phyloP scores from a whole-genome alignment of 1,140 invertebrate species.

The Hyles euphorbiae region DNA sequence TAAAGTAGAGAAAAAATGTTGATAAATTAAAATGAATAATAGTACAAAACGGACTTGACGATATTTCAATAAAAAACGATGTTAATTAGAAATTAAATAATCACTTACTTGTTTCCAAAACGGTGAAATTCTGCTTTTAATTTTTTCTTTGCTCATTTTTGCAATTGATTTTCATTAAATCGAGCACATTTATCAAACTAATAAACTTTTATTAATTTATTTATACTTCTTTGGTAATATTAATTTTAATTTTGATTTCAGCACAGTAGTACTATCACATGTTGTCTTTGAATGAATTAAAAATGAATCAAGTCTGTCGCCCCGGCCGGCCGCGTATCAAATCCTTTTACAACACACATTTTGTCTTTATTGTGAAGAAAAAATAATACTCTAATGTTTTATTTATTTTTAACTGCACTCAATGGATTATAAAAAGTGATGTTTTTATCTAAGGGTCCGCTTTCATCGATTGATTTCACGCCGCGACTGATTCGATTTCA shows the following conservation, averaged over 20 bases:
- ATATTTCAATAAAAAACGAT: neutral
- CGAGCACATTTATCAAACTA: too few relatives aligned
- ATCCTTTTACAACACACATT: neutral
- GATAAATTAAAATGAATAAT: too few relatives aligned
- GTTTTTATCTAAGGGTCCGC: constrained; percentile 11
- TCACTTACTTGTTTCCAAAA: constrained; percentile 17
- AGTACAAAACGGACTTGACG: too few relatives aligned
- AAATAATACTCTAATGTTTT: constrained; percentile 4
- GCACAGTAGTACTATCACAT: too few relatives aligned
- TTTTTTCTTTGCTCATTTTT: neutral
- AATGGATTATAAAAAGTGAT: constrained; percentile 13
- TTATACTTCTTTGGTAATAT: too few relatives aligned
- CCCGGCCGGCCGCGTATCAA: too few relatives aligned
- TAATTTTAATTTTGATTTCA: too few relatives aligned
- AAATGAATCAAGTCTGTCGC: too few relatives aligned
- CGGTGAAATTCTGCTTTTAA: constrained; percentile 8
- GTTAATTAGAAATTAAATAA: neutral
- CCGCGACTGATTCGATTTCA: neutral
- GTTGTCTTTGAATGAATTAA: too few relatives aligned
- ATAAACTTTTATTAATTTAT: too few relatives aligned
- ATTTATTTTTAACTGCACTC: constrained; percentile 16
- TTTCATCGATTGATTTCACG: neutral
- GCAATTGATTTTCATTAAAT: too few relatives aligned
- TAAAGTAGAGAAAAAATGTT: too few relatives aligned
- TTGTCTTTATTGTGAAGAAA: constrained; percentile 1